phyloP scores from a whole-genome alignment of 2,113 vertebrate species.

The Climacteris rufus region DNA sequence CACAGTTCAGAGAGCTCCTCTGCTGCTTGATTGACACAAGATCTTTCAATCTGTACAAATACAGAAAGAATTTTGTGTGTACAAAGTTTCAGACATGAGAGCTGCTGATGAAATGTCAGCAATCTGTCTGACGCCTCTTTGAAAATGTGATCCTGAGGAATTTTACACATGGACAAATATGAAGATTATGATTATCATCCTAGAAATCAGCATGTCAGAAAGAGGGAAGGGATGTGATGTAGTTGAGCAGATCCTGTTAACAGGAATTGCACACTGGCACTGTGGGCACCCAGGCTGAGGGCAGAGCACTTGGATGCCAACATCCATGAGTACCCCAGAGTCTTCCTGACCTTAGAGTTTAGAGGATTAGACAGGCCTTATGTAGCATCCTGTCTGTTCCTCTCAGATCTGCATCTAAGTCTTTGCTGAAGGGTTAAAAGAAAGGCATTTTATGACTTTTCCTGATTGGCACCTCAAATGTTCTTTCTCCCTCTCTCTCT shows the following conservation, averaged over 20 bases:
- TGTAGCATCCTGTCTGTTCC: neutral
- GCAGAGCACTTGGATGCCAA: neutral
- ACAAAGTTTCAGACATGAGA: neutral
- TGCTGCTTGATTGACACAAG: neutral
- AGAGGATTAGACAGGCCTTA: neutral
- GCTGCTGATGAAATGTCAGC: neutral
- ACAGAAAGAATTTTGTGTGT: neutral
- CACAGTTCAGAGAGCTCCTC: neutral
- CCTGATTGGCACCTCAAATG: neutral
- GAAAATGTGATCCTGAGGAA: neutral
- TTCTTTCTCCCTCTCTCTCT: neutral
- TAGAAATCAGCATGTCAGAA: neutral
- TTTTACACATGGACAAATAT: neutral
- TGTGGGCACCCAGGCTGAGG: neutral
- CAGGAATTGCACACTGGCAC: neutral
- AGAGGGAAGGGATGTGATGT: neutral
- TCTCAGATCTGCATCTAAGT: neutral
- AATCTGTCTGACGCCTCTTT: neutral
- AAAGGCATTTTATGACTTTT: neutral
- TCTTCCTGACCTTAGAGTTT: neutral
- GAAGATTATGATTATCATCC: neutral
- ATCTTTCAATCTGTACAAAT: neutral
- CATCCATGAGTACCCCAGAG: fast-evolving
- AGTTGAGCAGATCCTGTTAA: neutral
- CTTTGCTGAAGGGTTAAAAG: neutral